Percentiles rank a stretch among this genome's conserved stretches.
Evolutionary conservation across 30 jellyfish, hydroid and myxozoan species (phyloP).

Genomic region (Hydractinia echinata): DNA sequence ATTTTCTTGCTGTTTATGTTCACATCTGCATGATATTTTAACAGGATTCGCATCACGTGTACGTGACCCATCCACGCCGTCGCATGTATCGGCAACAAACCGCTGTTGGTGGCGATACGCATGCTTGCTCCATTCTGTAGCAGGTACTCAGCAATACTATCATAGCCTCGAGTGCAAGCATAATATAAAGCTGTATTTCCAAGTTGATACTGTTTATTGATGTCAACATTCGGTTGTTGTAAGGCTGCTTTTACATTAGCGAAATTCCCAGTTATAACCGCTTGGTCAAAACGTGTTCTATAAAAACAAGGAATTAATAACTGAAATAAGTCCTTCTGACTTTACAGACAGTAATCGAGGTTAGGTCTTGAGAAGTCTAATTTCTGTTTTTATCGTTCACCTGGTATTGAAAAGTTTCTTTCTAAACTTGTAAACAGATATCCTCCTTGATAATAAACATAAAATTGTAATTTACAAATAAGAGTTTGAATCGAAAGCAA

Average conservation of each 20-base stretch:
- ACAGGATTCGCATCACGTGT: background rate
- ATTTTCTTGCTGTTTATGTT: background rate
- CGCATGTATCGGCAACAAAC: background rate
- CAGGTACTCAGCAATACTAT: background rate
- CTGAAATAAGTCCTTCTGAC: background rate
- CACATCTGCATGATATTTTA: conserved; percentile 5
- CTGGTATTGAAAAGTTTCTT: too few relatives aligned
- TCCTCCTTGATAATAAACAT: too few relatives aligned
- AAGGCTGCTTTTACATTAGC: conserved; percentile 5
- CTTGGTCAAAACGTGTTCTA: conserved; percentile 1
- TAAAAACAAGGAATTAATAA: background rate
- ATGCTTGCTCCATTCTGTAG: conserved; percentile 6
- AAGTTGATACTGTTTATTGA: conserved; percentile 20
- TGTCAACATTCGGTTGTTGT: background rate
- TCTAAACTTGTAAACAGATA: too few relatives aligned
- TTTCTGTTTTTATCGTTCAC: too few relatives aligned
- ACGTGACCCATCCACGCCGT: conserved; percentile 3
- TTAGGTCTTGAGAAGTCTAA: too few relatives aligned
- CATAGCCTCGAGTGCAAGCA: conserved; percentile 9
- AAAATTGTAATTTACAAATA: too few relatives aligned
- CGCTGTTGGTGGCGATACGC: background rate
- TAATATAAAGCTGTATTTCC: conserved; percentile 14
- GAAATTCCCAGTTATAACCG: background rate
- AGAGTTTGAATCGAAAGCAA: too few relatives aligned
- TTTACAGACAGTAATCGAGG: background rate